phyloP scores from a whole-genome alignment of 2,113 vertebrate species.

The Aegotheles bennettii region DNA sequence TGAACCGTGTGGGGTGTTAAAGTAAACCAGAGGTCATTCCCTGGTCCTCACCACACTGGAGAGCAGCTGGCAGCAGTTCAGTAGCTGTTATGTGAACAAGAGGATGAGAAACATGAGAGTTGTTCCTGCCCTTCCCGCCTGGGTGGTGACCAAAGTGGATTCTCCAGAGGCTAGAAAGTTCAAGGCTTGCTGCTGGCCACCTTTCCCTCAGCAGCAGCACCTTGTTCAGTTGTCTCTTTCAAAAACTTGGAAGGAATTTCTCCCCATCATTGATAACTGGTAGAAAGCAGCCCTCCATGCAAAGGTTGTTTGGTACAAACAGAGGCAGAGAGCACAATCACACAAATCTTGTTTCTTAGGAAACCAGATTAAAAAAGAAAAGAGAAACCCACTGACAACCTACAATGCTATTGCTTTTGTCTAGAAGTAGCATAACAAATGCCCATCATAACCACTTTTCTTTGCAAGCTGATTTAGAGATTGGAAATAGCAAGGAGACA shows the following conservation, averaged over 20 bases:
- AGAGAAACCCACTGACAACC: not conserved
- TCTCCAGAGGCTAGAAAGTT: not conserved
- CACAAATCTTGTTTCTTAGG: constrained; percentile 22
- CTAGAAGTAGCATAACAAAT: not conserved
- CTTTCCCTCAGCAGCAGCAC: not conserved
- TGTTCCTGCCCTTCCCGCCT: not conserved
- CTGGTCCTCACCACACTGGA: not conserved
- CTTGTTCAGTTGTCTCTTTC: not conserved
- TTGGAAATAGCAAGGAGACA: not conserved
- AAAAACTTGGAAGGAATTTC: not conserved
- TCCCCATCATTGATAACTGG: not conserved
- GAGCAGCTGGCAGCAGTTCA: not conserved
- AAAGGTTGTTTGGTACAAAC: not conserved
- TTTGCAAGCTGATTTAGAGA: constrained; percentile 3
- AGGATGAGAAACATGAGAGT: not conserved
- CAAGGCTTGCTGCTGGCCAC: not conserved
- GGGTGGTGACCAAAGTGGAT: not conserved
- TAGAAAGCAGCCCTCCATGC: not conserved
- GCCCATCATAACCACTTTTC: not conserved
- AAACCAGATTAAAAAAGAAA: constrained; percentile 4
- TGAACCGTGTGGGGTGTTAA: not conserved
- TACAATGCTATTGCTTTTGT: not conserved
- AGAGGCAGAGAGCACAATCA: not conserved
- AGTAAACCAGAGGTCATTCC: not conserved
- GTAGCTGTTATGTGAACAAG: not conserved